Base-by-base conservation (phyloP, 2,113 vertebrate species). In the Eulemur rufifrons region DNA sequence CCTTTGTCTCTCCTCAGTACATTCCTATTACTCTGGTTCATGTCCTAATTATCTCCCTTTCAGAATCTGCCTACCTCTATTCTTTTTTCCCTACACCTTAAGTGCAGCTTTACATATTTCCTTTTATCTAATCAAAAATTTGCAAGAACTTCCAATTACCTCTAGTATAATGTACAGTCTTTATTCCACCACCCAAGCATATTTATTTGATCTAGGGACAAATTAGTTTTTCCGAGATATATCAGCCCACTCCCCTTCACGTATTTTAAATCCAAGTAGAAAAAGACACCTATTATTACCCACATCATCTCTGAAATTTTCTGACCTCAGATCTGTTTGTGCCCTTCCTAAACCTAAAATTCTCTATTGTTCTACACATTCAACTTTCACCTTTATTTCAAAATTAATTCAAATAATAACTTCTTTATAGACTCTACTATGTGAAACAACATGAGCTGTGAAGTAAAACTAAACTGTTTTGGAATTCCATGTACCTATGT, bases 361-460 rank as follows among this genome's bases (percentile, higher is more conserved):
- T 54, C 10, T 27, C 21, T 74, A 54, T 39, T 6, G 45, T 80
- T 45, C 50, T n/a, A 7, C 56, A 27, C 15, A 0, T 77, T 90
- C 5, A 83, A 45, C 78, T 77, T 86, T 59, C 32, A n/a, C 1
- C 45, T 45, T 95, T 68, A 23, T 86, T 95, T 66, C 61, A 66
- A 84, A 90, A 61, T 54, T 12, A 73, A 15, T 78, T 82, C 42
- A 66, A 61, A 64, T 54, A 71, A 64, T 59, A 21, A 34, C 29
- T 37, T 74, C 3, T 77, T 52, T 8, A 61, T 86, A 61, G 61
- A 66, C 45, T 37, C 1, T n/a, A 52, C 23, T 25, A 64, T 3
- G 13, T 97, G 45, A 90, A 86, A 45, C 23, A 71, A 45, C 12
- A 64, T 23, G 37, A 76, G 3, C 0, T 52, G 64, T 42, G 25